Percentiles rank a stretch among this genome's conserved stretches.
Evolutionary conservation across 2,113 vertebrate species (phyloP).

Genomic region (Prunella fulvescens): DNA sequence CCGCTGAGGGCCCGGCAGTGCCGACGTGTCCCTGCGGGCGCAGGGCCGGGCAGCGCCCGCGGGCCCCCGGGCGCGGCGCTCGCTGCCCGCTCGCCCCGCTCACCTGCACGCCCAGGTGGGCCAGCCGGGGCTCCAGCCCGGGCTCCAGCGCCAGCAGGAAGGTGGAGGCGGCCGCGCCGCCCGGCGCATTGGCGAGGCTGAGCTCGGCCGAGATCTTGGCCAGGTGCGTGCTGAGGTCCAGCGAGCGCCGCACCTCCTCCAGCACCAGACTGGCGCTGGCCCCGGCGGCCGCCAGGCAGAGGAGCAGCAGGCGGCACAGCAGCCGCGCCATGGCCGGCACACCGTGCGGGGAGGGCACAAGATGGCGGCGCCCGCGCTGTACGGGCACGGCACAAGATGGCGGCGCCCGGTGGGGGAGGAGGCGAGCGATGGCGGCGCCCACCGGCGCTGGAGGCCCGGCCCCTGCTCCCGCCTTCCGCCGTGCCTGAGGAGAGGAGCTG

Average conservation of each 20-base stretch:
- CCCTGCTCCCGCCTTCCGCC: no score
- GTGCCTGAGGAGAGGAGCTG: neutral
- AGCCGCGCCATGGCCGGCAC: slow-evolving; percentile 63
- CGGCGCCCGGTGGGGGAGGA: neutral
- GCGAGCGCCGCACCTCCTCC: slow-evolving; percentile 88
- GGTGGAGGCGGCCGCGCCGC: slow-evolving; percentile 65
- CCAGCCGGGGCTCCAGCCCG: slow-evolving; percentile 82
- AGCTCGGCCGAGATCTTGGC: slow-evolving; percentile 91
- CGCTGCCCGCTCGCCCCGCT: slow-evolving; percentile 20
- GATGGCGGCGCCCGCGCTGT: slow-evolving; percentile 19
- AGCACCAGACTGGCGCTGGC: slow-evolving; percentile 72
- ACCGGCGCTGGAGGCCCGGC: neutral
- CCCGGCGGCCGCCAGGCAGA: slow-evolving; percentile 49
- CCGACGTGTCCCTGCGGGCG: neutral
- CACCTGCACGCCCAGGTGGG: slow-evolving; percentile 89
- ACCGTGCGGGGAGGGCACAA: neutral
- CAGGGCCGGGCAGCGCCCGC: neutral
- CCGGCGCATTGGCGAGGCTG: slow-evolving; percentile 76
- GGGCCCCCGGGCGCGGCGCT: neutral
- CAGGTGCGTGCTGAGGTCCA: slow-evolving; percentile 91
- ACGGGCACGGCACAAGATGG: slow-evolving; percentile 45
- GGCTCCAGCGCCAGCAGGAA: slow-evolving; percentile 87
- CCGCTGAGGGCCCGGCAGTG: slow-evolving; percentile 7
- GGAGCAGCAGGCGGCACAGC: slow-evolving; percentile 17
- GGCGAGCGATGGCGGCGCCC: slow-evolving; percentile 54